Evolutionary conservation across 2,888 invertebrate genomes (phyloP).

Genomic region (Oxytorus armatus): DNA sequence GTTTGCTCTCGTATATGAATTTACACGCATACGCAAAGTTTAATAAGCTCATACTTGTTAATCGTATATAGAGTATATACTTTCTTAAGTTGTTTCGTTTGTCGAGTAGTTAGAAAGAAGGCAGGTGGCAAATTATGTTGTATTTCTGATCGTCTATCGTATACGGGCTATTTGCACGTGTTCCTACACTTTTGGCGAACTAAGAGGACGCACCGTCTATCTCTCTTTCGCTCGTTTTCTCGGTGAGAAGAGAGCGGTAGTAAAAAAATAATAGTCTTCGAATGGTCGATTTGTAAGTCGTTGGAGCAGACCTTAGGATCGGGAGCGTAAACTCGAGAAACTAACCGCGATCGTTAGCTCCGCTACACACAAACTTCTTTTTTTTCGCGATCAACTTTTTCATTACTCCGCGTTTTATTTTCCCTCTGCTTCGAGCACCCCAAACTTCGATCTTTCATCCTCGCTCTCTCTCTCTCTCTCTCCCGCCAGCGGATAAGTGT

Average conservation of each 20-base stretch:
- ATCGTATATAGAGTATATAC: constrained; percentile 30
- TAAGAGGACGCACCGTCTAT: neutral
- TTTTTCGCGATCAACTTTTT: constrained; percentile 44
- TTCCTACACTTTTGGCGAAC: constrained; percentile 21
- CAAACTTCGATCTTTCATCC: neutral
- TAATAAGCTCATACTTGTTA: constrained; percentile 53
- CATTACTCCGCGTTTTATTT: constrained; percentile 31
- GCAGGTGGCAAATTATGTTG: constrained; percentile 59
- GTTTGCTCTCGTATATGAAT: constrained; percentile 21
- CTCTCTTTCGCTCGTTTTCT: neutral
- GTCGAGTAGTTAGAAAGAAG: constrained; percentile 50
- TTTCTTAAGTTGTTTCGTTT: constrained; percentile 53
- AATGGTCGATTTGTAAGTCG: constrained; percentile 49
- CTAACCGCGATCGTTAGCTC: constrained; percentile 21
- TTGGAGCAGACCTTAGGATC: constrained; percentile 23
- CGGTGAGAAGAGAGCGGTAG: neutral
- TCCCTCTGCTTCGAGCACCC: neutral
- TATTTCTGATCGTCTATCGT: constrained; percentile 48
- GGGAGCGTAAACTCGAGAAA: constrained; percentile 35
- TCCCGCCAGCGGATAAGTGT: neutral
- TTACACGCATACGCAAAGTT: constrained; percentile 26
- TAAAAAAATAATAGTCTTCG: constrained; percentile 53
- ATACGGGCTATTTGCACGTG: constrained; percentile 34
- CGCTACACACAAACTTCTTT: neutral
- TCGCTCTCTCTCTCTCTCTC: neutral